Base-by-base conservation (phyloP, 2,113 vertebrate species). In the Indri indri region DNA sequence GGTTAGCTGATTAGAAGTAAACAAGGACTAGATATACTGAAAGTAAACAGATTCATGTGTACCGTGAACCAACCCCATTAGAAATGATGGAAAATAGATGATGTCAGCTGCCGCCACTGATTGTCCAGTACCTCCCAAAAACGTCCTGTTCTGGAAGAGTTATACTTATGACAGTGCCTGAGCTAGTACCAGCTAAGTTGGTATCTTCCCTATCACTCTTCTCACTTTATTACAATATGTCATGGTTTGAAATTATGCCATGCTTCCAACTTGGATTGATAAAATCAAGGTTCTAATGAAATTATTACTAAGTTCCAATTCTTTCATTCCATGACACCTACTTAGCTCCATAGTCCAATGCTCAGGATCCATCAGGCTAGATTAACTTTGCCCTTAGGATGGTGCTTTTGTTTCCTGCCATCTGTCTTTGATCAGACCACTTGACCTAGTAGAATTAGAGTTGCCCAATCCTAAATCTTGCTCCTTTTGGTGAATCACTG, bases 1-100 rank as follows among this genome's bases (percentile, higher is more conserved):
- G 30, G 23, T 76, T 89, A 85, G 90, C 6, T 61, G 90, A 95
- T 81, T 77, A 81, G 88, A 95, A 81, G 52, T 74, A 90, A 96
- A 97, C 47, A 92, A 94, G 74, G 92, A 81, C 40, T 59, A 95
- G 47, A 40, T 71, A 87, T 22, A 20, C 63, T 52, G 37, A 96
- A 90, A 86, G 20, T 65, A 95, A 74, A 88, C 34, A 76, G 88
- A 95, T 22, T 54, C 30, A 61, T 80, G 63, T 74, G 34, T 10
- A 83, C 66, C 52, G 54, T 89, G n/a, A 91, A 74, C 50, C 57
- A 86, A 92, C 6, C 63, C 93, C 84, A 93, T 57, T 81, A 91
- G 30, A 91, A 74, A 71, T 83, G 42, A 92, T 7, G 42, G 73
- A 94, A 90, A 93, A 74, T 57, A 88, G 20, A 82, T 86, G n/a